Base-by-base conservation (phyloP, 2,113 vertebrate genomes). In the Aleadryas rufinucha region DNA sequence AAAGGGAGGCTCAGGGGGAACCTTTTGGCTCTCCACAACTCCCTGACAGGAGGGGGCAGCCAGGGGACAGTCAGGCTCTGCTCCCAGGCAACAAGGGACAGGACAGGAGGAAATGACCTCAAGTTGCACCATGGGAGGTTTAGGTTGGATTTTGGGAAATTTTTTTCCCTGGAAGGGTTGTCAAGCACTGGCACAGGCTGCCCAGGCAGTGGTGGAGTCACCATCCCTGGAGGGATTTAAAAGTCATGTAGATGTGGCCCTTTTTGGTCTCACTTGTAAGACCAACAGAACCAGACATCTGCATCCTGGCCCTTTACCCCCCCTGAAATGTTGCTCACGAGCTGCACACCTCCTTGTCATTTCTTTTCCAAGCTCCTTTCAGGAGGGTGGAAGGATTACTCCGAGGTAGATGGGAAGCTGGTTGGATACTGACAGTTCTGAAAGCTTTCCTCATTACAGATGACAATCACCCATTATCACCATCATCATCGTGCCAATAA, bases 381-480 rank as follows among this genome's bases (percentile, higher is more conserved):
- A 54, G 87, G 77, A 83, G 84, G 41, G 27, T 68, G 59, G 72
- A 89, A 66, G 63, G 79, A 85, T 93, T 61, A 24, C 78, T 71
- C 18, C 0, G 18, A 64, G 79, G 47, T 60, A n/a, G 79, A 85
- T 94, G 24, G 80, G 60, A 37, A 84, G 49, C 70, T 72, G 75
- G 72, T 71, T 92, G 93, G 79, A 14, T 90, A 66, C 90, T 96
- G 95, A 86, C 92, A 94, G 88, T 54, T 92, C 93, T 95, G 85
- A 95, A 93, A 93, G 96, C 85, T 84, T 81, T 68, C 54, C 95
- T 90, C 50, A 11, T 93, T 92, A 54, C 52, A 79, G 87, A 37
- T 96, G 96, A 93, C 95, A 96, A 65, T 96, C 93, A 85, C 47
- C 83, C 70, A 65, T 88, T 90, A 74, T 72, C 93, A 87, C 75